Conservation (phyloP, 2,888 invertebrate species). For the Autographa pulchrina region DNA sequence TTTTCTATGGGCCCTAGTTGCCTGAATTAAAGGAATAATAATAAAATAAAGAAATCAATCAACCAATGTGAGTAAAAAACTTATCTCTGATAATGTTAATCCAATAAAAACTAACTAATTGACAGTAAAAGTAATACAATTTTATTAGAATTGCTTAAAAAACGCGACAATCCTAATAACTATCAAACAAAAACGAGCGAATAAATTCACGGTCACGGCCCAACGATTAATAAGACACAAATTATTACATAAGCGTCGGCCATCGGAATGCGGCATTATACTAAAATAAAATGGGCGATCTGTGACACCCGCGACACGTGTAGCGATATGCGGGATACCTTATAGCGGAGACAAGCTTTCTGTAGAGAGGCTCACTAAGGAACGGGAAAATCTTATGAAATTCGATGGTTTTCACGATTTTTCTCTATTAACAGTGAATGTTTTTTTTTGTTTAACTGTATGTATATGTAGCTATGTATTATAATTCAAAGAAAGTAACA, state of each 20-base stretch:
- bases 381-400: neutral
- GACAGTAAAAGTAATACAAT: neutral
- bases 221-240: slow-evolving; percentile 42
- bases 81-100: too few species aligned
- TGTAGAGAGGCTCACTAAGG: neutral
- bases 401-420: neutral
- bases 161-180: neutral
- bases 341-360: slow-evolving; percentile 7
- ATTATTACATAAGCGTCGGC: slow-evolving; percentile 50
- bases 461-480: too few species aligned
- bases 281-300: slow-evolving; percentile 60
- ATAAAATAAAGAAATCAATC: too few species aligned
- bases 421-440: neutral
- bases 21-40: too few species aligned
- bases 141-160: neutral
- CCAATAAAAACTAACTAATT: neutral
- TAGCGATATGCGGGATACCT: slow-evolving; percentile 15
- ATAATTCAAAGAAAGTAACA: neutral
- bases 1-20: too few species aligned
- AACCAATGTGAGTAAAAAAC: too few species aligned
- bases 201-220: slow-evolving; percentile 53
- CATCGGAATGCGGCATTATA: slow-evolving; percentile 62
- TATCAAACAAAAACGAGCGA: slow-evolving; percentile 6
- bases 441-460: too few species aligned
- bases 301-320: slow-evolving; percentile 44